Conservation (phyloP, 2,888 invertebrate genomes). For the Torymus auratus region DNA sequence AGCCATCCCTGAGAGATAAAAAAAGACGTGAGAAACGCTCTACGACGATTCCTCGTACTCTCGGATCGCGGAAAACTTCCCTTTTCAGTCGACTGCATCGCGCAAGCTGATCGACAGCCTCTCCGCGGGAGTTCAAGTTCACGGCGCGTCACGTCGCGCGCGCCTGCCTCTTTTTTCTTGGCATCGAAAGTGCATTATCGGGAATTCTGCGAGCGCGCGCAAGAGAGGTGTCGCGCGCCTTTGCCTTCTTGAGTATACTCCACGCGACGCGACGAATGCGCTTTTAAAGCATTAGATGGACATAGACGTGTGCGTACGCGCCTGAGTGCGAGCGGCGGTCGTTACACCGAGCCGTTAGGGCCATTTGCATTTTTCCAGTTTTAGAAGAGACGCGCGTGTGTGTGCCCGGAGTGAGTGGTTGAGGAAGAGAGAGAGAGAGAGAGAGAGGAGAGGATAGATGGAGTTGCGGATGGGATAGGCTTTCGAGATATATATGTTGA, state of each 20-base stretch:
- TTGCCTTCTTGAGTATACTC: neutral
- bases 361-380: slow-evolving; percentile 51
- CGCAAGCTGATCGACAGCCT: slow-evolving; percentile 27
- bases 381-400: neutral
- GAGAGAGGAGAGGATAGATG: no score
- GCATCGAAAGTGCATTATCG: slow-evolving; percentile 57
- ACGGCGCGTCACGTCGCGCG: slow-evolving; percentile 3
- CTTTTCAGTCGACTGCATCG: neutral
- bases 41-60: no score
- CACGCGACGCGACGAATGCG: slow-evolving; percentile 23
- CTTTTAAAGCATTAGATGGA: slow-evolving; percentile 43
- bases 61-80: slow-evolving; percentile 24
- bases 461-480: no score
- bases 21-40: slow-evolving; percentile 6
- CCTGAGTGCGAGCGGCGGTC: slow-evolving; percentile 22
- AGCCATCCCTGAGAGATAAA: neutral
- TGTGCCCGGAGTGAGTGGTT: slow-evolving; percentile 12
- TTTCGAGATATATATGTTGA: neutral
- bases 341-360: slow-evolving; percentile 46
- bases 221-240: neutral
- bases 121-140: slow-evolving; percentile 47
- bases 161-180: slow-evolving; percentile 45
- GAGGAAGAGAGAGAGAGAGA: no score
- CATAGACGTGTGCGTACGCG: neutral
- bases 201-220: slow-evolving; percentile 39